These are phyloP conservation scores for Acleris holmiana DNA, from an alignment of 2,888 invertebrate species.

Conservation along the genomic window DNA sequence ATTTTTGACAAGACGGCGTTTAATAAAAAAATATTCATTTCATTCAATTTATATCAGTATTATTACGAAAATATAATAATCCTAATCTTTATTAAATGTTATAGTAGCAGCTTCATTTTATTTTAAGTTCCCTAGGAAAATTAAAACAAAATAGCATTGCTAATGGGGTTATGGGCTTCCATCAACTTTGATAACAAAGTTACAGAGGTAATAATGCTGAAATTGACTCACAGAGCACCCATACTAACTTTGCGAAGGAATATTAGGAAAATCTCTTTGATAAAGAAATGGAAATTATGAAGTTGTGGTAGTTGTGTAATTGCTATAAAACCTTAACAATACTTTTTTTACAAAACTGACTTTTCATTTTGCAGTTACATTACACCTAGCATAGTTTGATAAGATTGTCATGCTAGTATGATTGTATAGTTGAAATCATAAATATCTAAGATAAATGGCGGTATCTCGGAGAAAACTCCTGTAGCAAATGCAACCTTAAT, in stretches of 20 bases:
- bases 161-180: slow-evolving; percentile 20
- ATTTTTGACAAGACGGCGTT: slow-evolving; percentile 11
- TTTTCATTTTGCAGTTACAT: too few species aligned
- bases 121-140: not conserved
- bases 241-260: slow-evolving; percentile 5
- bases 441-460: too few species aligned
- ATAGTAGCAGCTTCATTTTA: too few species aligned
- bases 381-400: too few species aligned
- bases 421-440: too few species aligned
- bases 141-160: slow-evolving; percentile 21
- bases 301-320: slow-evolving; percentile 1
- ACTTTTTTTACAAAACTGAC: too few species aligned
- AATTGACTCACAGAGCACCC: slow-evolving; percentile 19
- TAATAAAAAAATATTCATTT: not conserved
- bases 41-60: not conserved
- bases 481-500: too few species aligned
- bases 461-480: too few species aligned
- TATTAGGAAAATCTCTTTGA: slow-evolving; percentile 18
- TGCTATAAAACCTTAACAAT: not conserved
- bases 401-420: too few species aligned
- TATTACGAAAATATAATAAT: too few species aligned
- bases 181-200: slow-evolving; percentile 19
- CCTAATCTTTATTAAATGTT: too few species aligned
- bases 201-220: slow-evolving; percentile 23
- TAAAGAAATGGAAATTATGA: slow-evolving; percentile 14